Evolutionary conservation across 2,113 vertebrate species (phyloP), one percentile per base, ranked within the genome.

Genomic region (Cichladusa arquata): DNA sequence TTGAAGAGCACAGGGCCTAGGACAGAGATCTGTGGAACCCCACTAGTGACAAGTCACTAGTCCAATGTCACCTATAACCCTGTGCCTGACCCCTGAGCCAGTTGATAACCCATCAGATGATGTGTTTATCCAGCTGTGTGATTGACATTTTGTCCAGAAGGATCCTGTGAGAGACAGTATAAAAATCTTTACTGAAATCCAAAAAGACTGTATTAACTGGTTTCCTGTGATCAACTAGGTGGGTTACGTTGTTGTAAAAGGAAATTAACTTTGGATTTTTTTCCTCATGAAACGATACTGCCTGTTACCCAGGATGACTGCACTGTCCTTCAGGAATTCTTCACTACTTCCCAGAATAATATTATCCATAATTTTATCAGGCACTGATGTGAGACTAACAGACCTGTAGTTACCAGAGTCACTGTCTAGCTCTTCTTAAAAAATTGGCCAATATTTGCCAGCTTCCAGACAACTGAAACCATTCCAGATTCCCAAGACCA

Each of bases 1-100:
- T 14, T 67, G 53, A 51, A 67, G 53, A 60, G 45, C 13, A 33
- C 31, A 31, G 20, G 8, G 36, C 20, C 0, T 0, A 58, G 16
- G 44, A 67, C 4, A 4, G 13, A 76, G 25, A 50, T 44, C 36
- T 51, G 53, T 1, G 7, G 31, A 86, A 44, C 53, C 53, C 17
- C 24, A 20, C 34, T 9, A 42, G 20, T 34, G 44, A 15, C 51
- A 34, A 29, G 19, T 25, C 19, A n/a, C 19, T 19, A 42, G 36
- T 20, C 12, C 74, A 34, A 74, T 31, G 61, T 50, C 29, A 66
- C 11, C 11, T 77, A 3, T 36, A 50, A 77, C 7, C 17, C 31
- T 31, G 25, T 31, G 20, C 31, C 24, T 34, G 51, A 74, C 9
- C 19, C 13, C 20, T 50, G 44, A 86, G 36, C 22, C 36, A 33